Conservation (phyloP, 2,797 vertebrate species). For the Microcaecilia unicolor region DNA sequence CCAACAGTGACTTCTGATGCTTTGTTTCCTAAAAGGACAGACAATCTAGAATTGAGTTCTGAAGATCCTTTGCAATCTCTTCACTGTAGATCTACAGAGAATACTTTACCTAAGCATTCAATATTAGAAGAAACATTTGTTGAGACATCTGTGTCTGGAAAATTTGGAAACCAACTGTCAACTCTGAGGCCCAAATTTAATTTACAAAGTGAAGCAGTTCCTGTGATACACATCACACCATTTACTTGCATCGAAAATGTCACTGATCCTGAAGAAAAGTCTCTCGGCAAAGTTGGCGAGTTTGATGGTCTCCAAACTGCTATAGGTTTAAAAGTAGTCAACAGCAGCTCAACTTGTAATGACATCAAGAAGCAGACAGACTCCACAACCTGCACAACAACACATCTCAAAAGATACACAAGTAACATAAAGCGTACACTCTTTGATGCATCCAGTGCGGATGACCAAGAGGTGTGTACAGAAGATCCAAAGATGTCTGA, state of each 20-base stretch:
- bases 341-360: not conserved
- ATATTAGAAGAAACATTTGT: not conserved
- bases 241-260: not conserved
- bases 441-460: conserved; percentile 3
- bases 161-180: not conserved
- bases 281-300: not conserved
- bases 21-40: conserved; percentile 39
- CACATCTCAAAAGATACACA: not conserved
- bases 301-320: not conserved
- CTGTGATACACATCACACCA: not conserved
- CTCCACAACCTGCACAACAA: not conserved
- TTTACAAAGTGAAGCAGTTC: not conserved
- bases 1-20: conserved; percentile 57
- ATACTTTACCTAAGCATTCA: not conserved
- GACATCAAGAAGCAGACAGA: not conserved
- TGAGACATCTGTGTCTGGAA: not conserved
- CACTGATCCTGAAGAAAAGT: conserved; percentile 1
- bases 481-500: conserved; percentile 7
- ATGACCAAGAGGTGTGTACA: not conserved
- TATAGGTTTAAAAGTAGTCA: not conserved
- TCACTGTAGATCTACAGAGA: accelerated
- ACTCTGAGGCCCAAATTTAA: conserved; percentile 3
- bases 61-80: conserved; percentile 17
- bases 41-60: conserved; percentile 7
- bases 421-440: not conserved